phyloP scores from a whole-genome alignment of 2,113 vertebrate species.

The Phylloscopus whistleri region DNA sequence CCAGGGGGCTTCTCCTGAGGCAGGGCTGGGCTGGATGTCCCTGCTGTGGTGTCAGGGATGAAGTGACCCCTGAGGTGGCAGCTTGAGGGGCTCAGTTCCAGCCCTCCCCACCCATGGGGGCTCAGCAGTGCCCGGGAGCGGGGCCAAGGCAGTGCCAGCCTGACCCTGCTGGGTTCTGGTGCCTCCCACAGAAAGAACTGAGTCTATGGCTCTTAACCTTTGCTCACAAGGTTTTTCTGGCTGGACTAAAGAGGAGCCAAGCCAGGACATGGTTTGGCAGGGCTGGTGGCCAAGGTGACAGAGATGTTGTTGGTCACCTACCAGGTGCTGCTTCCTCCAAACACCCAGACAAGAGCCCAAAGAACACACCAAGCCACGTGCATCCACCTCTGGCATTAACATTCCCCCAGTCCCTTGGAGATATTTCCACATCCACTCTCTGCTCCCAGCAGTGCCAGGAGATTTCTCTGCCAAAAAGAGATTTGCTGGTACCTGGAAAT shows the following conservation, averaged over 20 bases:
- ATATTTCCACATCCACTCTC: slow-evolving; percentile 12
- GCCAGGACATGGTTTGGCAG: neutral
- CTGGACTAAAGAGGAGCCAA: neutral
- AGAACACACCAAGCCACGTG: neutral
- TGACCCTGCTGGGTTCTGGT: rapidly evolving
- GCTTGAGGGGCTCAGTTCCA: neutral
- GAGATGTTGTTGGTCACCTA: neutral
- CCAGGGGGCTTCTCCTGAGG: rapidly evolving
- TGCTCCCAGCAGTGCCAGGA: neutral
- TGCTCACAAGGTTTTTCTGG: neutral
- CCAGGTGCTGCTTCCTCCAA: neutral
- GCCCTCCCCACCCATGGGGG: neutral
- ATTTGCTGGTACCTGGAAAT: neutral
- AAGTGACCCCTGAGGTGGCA: neutral
- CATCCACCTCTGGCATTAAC: neutral
- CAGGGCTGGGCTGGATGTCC: rapidly evolving
- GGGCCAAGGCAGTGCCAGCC: too few species aligned
- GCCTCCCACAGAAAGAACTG: neutral
- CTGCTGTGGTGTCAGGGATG: neutral
- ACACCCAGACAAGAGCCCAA: neutral
- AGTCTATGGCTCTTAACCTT: neutral
- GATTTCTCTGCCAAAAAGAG: neutral
- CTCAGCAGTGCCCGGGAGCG: rapidly evolving
- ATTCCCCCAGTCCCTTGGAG: neutral
- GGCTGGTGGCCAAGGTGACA: neutral